Percentiles rank a stretch among this genome's conserved stretches.
Conservation (phyloP, 2,888 invertebrate species). For the Meiosimyza decipiens region DNA sequence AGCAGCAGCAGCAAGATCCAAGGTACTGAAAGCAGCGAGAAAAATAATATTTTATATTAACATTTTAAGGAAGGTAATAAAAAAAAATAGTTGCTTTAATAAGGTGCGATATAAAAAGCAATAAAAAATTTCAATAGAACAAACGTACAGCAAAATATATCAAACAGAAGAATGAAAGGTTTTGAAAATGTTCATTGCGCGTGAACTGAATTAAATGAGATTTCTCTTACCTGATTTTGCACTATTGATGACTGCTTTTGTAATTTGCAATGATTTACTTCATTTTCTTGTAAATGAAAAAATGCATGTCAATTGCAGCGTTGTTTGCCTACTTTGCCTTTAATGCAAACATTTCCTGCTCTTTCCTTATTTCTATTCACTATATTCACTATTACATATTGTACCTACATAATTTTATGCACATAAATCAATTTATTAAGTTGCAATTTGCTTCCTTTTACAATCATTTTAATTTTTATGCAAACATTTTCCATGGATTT, state of each 20-base stretch:
- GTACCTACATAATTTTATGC: not conserved
- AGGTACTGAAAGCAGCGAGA: not conserved
- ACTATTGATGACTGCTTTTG: not conserved
- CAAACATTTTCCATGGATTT: no score
- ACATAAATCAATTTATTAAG: conserved; percentile 30
- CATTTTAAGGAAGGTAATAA: not conserved
- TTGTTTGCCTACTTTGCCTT: conserved; percentile 2
- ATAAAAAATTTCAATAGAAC: no score
- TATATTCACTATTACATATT: not conserved
- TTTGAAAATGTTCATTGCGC: not conserved
- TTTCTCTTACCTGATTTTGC: not conserved
- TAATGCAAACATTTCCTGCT: not conserved
- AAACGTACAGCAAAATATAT: no score
- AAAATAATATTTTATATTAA: conserved; percentile 8
- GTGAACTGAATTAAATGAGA: not conserved
- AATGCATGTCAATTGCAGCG: conserved; percentile 31
- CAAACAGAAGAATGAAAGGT: no score
- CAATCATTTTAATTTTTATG: no score
- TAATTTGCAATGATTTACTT: conserved; percentile 20
- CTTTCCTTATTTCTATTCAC: not conserved
- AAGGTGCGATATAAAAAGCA: not conserved
- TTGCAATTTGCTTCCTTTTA: conserved; percentile 21
- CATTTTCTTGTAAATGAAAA: conserved; percentile 22
- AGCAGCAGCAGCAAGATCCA: not conserved
- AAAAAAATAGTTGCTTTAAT: not conserved